A percentile compares a stretch with the other conserved stretches of the same genome.
phyloP scores from a whole-genome alignment of 1,140 invertebrate genomes.

The Gonatopus flavifemur region DNA sequence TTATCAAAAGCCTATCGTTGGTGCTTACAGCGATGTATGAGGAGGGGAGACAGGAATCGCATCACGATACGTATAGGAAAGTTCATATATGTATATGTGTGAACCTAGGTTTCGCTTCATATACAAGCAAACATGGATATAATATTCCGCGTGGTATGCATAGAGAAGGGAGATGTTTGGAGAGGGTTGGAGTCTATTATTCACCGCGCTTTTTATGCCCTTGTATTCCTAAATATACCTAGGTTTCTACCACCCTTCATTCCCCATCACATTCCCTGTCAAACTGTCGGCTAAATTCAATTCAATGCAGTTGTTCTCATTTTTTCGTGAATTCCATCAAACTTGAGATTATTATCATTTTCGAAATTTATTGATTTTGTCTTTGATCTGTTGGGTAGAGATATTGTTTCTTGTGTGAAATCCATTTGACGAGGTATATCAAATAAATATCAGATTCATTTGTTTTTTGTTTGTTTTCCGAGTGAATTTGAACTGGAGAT shows the following conservation, averaged over 20 bases:
- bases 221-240: too few relatives aligned
- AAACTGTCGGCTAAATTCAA: conserved; percentile 56
- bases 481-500: too few relatives aligned
- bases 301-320: conserved; percentile 52
- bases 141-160: conserved; percentile 44
- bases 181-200: conserved; percentile 56
- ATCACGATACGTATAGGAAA: conserved; percentile 25
- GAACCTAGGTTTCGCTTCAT: conserved; percentile 40
- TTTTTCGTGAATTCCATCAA: too few relatives aligned
- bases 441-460: too few relatives aligned
- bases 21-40: conserved; percentile 14
- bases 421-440: too few relatives aligned
- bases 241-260: conserved; percentile 16
- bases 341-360: too few relatives aligned
- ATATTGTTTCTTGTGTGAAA: too few relatives aligned
- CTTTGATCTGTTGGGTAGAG: too few relatives aligned
- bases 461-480: too few relatives aligned
- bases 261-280: conserved; percentile 34
- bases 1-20: conserved; percentile 27
- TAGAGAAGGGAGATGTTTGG: conserved; percentile 48
- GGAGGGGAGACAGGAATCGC: not conserved
- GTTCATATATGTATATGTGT: not conserved
- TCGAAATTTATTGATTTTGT: too few relatives aligned
- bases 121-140: conserved; percentile 22
- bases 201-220: conserved; percentile 53